These are phyloP conservation scores for Hippocampus barbouri DNA, from an alignment of 2,113 vertebrate genomes.

Conservation along the genomic window DNA sequence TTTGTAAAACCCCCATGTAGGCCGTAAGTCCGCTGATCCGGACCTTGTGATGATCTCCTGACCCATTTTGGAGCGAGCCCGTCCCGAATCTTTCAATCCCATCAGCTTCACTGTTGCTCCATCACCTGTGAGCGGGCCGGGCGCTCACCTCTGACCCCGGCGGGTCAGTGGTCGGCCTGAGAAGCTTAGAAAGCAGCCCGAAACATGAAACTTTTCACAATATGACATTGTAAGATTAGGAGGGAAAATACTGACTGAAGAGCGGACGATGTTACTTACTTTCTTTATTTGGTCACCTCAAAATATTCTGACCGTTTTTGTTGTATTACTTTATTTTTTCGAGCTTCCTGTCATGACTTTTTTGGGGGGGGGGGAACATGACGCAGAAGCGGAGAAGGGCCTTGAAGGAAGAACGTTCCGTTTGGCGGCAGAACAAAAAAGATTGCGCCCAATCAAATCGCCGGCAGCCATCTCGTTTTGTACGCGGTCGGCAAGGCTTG, in stretches of 20 bases:
- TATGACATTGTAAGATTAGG: no score
- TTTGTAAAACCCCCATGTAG: not conserved
- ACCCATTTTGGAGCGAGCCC: conserved; percentile 48
- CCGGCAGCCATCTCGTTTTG: conserved; percentile 54
- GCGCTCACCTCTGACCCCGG: conserved; percentile 45
- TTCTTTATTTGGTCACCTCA: not conserved
- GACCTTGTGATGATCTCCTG: conserved; percentile 68
- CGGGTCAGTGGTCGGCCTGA: conserved; percentile 16
- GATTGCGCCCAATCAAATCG: conserved; percentile 56
- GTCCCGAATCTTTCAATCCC: conserved; percentile 65
- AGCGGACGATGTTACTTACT: no score
- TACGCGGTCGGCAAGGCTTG: conserved; percentile 40
- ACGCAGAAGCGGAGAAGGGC: not conserved
- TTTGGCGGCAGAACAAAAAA: not conserved
- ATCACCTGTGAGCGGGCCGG: conserved; percentile 65
- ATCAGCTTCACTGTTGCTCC: conserved; percentile 63
- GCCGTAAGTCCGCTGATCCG: conserved; percentile 27
- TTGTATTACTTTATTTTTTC: not conserved
- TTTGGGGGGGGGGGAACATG: conserved; percentile 22
- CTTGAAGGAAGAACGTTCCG: not conserved
- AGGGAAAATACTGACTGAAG: no score
- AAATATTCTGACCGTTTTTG: not conserved
- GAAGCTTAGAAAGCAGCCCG: not conserved
- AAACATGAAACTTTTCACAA: not conserved
- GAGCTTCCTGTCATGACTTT: no score